A percentile compares a stretch with the other conserved stretches of the same genome.
phyloP scores from a whole-genome alignment of 2,888 invertebrate species.

The Chrysomela aeneicollis region DNA sequence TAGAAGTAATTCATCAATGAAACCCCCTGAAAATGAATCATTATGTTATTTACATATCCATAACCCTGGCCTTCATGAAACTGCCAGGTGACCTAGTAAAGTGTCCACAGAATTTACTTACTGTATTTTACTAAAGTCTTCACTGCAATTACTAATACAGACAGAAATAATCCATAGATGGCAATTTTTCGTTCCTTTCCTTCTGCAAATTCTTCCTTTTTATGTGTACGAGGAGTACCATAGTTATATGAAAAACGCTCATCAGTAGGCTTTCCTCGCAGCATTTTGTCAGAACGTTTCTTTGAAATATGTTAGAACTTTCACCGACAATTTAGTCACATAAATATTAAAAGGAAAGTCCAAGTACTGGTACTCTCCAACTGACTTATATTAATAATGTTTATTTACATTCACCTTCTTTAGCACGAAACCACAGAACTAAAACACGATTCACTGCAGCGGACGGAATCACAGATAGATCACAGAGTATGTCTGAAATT shows the following conservation, averaged over 20 bases:
- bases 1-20: slow-evolving; percentile 44
- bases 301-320: too few species aligned
- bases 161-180: slow-evolving; percentile 52
- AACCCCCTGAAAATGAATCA: slow-evolving; percentile 36
- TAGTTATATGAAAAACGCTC: slow-evolving; percentile 32
- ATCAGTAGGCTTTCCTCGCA: slow-evolving; percentile 41
- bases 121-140: slow-evolving; percentile 53
- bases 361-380: too few species aligned
- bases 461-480: too few species aligned
- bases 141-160: slow-evolving; percentile 50
- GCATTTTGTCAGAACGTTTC: slow-evolving; percentile 32
- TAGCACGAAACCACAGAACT: too few species aligned
- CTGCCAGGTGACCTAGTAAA: too few species aligned
- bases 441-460: too few species aligned
- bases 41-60: background rate
- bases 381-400: background rate
- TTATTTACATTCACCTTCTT: too few species aligned
- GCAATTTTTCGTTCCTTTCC: slow-evolving; percentile 55
- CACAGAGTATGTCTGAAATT: too few species aligned
- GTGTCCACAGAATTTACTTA: too few species aligned
- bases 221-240: slow-evolving; percentile 36
- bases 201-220: slow-evolving; percentile 38
- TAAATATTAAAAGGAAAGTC: too few species aligned
- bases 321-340: too few species aligned
- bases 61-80: slow-evolving; percentile 13